A percentile compares a stretch with the other conserved stretches of the same genome.
Evolutionary conservation across 2,888 invertebrate species (phyloP).

Genomic region (Aricia artaxerxes): DNA sequence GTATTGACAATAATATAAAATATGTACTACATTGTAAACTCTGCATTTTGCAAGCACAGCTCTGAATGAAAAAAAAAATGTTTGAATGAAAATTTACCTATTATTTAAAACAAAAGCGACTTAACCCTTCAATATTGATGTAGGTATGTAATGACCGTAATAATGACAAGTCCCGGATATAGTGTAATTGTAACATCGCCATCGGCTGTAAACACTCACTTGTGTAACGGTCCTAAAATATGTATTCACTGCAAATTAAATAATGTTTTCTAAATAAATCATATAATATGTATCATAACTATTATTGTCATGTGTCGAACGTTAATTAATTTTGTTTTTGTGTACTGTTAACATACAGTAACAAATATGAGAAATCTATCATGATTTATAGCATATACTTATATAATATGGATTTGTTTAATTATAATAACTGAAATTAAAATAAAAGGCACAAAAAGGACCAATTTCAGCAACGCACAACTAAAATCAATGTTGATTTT

Average conservation of each 20-base stretch:
- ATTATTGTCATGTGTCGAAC: neutral
- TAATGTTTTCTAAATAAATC: neutral
- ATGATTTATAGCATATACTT: too few relatives aligned
- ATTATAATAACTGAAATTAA: too few relatives aligned
- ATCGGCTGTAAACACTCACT: neutral
- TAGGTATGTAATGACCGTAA: neutral
- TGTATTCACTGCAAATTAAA: neutral
- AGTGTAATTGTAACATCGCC: constrained; percentile 12
- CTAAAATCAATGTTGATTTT: too few relatives aligned
- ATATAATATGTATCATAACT: too few relatives aligned
- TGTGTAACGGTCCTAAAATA: neutral
- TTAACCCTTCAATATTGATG: neutral
- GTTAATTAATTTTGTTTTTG: neutral
- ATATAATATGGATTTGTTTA: too few relatives aligned
- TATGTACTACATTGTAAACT: neutral
- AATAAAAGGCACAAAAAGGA: too few relatives aligned
- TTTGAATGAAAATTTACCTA: neutral
- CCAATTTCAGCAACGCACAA: too few relatives aligned
- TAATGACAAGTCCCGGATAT: neutral
- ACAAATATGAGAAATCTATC: too few relatives aligned
- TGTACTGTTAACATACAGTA: too few relatives aligned
- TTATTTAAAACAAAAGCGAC: neutral
- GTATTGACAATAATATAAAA: neutral
- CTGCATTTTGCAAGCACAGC: neutral
- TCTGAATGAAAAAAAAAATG: neutral